Percentiles rank a stretch among this genome's conserved stretches.
These are phyloP conservation scores for Drosophila micromelanica DNA, from an alignment of 1,140 invertebrate species.

Conservation along the genomic window DNA sequence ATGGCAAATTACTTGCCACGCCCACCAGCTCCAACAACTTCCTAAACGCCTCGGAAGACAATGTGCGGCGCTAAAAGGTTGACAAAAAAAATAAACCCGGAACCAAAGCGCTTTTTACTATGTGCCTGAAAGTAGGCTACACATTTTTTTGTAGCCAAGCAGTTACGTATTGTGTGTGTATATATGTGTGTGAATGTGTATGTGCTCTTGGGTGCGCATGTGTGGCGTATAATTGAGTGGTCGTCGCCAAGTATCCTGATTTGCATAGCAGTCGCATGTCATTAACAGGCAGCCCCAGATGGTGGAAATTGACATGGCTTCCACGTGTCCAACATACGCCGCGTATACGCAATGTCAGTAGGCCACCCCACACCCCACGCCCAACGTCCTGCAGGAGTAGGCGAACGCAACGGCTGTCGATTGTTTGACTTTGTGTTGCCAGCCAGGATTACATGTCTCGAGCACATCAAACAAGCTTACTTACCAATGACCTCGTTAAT, in stretches of 20 bases:
- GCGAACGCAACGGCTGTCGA: slow-evolving; percentile 28
- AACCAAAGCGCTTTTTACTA: slow-evolving; percentile 32
- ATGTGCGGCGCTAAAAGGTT: slow-evolving; percentile 26
- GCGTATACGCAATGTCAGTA: slow-evolving; percentile 53
- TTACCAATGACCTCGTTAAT: slow-evolving; percentile 83
- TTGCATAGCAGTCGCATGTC: slow-evolving; percentile 51
- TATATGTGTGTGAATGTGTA: neutral
- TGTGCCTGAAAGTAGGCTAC: slow-evolving; percentile 67
- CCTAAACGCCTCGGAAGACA: slow-evolving; percentile 1
- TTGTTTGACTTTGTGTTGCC: slow-evolving; percentile 52
- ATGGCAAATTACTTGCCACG: slow-evolving; percentile 53
- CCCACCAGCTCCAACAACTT: slow-evolving; percentile 16
- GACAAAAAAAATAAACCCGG: neutral
- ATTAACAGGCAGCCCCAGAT: slow-evolving; percentile 29
- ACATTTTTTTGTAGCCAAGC: slow-evolving; percentile 22
- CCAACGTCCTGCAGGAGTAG: slow-evolving; percentile 10
- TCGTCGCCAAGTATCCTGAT: slow-evolving; percentile 59
- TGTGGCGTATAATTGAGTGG: slow-evolving; percentile 76
- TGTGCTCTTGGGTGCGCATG: slow-evolving; percentile 37
- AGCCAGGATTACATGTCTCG: slow-evolving; percentile 78
- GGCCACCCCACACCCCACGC: neutral
- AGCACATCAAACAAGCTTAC: slow-evolving; percentile 82
- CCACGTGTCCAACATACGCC: slow-evolving; percentile 49
- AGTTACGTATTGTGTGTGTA: slow-evolving; percentile 14
- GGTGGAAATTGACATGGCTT: slow-evolving; percentile 38